Evolutionary conservation across 2,113 vertebrate genomes (phyloP), one percentile per base, ranked within the genome.

Genomic region (Podarcis cretensis): DNA sequence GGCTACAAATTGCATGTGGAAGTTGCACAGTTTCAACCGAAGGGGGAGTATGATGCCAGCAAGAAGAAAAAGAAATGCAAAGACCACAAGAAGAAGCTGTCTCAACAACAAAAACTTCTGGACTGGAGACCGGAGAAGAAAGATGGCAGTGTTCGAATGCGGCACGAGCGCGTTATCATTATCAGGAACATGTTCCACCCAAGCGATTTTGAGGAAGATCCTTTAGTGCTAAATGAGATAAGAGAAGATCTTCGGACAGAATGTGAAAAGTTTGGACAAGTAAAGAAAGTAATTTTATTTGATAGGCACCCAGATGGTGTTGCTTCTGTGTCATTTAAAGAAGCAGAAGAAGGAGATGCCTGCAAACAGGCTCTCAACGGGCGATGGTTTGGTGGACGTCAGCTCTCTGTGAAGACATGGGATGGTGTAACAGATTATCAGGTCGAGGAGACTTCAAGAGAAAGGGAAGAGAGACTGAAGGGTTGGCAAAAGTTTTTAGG

Each of bases 101-200:
- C 98, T 87, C 95, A 97, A 92, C 98, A 99, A 90, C 98, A 99
- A 93, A 99, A 98, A 96, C 98, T 98, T 96, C 94, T 99, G 96
- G 98, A 99, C 96, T 99, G 99, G 99, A 98, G 98, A 96, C 99
- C 98, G 0, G 98, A 99, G 96, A 99, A 98, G 94, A 94, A 97
- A 93, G 93, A 94, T 25, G 98, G 97, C 6, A 96, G 97, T 0
- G 40, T 89, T 63, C 97, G 98, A 87, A 97, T 98, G 97, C 96
- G 98, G 75, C 97, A 98, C 2, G 98, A 99, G 71, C 97, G 98
- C 88, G 99, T 99, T 37, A 84, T 99, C 92, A 98, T 99, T 94
- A 98, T 99, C 95, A 97, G 96, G 95, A 99, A 99, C 95, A 99
- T 99, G 99, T 99, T 99, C 92, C 99, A 99, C 91, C 99, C 98